Percentiles rank a stretch among this genome's conserved stretches.
These are phyloP conservation scores for Vipera ursinii DNA, from an alignment of 2,797 vertebrate species.

Conservation along the genomic window DNA sequence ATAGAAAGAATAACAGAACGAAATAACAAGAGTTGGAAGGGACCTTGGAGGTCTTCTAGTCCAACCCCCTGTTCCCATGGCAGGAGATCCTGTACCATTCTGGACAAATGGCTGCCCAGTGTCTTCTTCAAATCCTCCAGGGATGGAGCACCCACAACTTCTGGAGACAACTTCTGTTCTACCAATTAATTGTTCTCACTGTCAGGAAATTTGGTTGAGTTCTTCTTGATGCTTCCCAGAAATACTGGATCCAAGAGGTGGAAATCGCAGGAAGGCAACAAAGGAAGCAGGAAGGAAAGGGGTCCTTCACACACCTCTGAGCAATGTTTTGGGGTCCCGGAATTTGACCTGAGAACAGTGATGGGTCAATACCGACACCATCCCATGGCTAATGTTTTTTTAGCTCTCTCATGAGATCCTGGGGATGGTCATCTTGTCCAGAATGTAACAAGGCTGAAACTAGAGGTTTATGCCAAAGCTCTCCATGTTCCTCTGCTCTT, in stretches of 20 bases:
- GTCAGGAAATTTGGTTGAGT: no score
- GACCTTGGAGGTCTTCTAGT: no score
- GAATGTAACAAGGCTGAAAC: not conserved
- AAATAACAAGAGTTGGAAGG: no score
- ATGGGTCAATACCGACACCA: not conserved
- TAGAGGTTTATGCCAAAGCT: not conserved
- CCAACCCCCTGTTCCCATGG: no score
- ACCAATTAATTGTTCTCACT: not conserved
- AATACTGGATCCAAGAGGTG: not conserved
- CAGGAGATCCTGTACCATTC: no score
- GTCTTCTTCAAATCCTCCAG: not conserved
- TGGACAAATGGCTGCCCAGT: not conserved
- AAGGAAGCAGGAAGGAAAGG: not conserved
- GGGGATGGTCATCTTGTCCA: not conserved
- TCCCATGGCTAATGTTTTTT: not conserved
- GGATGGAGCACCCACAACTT: not conserved
- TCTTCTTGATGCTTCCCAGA: not conserved
- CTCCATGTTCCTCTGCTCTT: not conserved
- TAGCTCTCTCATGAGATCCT: not conserved
- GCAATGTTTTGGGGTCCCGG: not conserved
- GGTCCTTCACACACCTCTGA: not conserved
- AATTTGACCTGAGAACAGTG: not conserved
- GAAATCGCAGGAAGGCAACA: not conserved
- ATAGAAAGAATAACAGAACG: no score
- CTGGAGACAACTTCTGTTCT: not conserved